A percentile compares a stretch with the other conserved stretches of the same genome.
phyloP scores from a whole-genome alignment of 92 coral and sea anemone species.

The Phenganax subtilis region DNA sequence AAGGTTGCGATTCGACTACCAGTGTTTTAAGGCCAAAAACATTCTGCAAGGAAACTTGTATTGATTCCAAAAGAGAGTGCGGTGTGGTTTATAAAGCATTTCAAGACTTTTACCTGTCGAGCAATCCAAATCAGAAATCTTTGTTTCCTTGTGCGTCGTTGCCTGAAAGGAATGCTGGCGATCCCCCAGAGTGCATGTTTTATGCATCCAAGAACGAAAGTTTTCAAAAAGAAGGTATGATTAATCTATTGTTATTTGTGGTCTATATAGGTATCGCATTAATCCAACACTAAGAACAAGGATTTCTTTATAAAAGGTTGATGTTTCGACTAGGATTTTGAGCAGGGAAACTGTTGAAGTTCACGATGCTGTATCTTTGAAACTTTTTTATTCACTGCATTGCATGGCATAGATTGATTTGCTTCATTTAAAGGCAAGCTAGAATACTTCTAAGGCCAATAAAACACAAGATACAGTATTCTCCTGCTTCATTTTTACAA shows the following conservation, averaged over 20 bases:
- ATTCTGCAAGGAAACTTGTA: not conserved
- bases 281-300: too few relatives aligned
- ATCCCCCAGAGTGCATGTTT: not conserved
- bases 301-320: too few relatives aligned
- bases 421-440: too few relatives aligned
- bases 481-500: too few relatives aligned
- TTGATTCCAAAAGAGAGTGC: not conserved
- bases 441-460: too few relatives aligned
- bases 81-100: not conserved
- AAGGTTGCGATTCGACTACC: constrained; percentile 1
- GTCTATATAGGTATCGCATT: too few relatives aligned
- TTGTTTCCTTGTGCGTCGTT: not conserved
- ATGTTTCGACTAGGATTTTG: too few relatives aligned
- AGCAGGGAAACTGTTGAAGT: too few relatives aligned
- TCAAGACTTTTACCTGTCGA: not conserved
- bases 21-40: not conserved
- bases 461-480: too few relatives aligned
- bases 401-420: too few relatives aligned
- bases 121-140: not conserved
- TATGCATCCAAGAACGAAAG: not conserved
- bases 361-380: too few relatives aligned
- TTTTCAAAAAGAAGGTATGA: not conserved
- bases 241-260: not conserved
- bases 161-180: not conserved
- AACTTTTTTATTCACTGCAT: too few relatives aligned